Conservation (phyloP, 2,888 invertebrate genomes). For the Lacanobia oleracea region DNA sequence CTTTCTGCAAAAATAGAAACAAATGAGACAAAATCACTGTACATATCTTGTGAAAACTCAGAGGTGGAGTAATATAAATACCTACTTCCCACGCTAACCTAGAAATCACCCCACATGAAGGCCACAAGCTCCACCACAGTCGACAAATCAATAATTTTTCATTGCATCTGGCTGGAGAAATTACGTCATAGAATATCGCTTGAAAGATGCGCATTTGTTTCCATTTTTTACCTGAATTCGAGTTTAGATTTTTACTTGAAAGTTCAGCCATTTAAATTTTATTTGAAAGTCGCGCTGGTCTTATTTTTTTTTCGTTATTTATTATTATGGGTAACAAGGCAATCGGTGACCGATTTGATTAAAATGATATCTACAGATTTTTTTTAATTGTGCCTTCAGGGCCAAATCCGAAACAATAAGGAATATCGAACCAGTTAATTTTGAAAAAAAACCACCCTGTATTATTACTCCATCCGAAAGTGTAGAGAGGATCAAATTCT, state of each 20-base stretch:
- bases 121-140: neutral
- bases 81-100: constrained; percentile 1
- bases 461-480: no score
- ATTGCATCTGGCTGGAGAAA: constrained; percentile 3
- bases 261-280: neutral
- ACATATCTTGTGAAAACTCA: neutral
- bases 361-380: no score
- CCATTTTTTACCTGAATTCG: neutral
- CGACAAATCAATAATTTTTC: constrained; percentile 9
- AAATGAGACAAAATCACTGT: neutral
- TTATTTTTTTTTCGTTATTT: no score
- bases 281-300: no score
- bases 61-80: neutral
- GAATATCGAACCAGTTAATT: no score
- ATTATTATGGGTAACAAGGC: no score
- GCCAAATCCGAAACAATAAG: no score
- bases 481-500: no score
- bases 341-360: no score
- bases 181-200: constrained; percentile 5
- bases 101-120: constrained; percentile 4
- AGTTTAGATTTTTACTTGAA: neutral
- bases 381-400: no score
- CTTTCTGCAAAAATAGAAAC: neutral
- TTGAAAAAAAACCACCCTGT: no score
- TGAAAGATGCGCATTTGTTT: neutral